Percentiles rank a stretch among this genome's conserved stretches.
These are phyloP conservation scores for Corbicula japonica DNA, from an alignment of 2,888 invertebrate species.

Conservation along the genomic window DNA sequence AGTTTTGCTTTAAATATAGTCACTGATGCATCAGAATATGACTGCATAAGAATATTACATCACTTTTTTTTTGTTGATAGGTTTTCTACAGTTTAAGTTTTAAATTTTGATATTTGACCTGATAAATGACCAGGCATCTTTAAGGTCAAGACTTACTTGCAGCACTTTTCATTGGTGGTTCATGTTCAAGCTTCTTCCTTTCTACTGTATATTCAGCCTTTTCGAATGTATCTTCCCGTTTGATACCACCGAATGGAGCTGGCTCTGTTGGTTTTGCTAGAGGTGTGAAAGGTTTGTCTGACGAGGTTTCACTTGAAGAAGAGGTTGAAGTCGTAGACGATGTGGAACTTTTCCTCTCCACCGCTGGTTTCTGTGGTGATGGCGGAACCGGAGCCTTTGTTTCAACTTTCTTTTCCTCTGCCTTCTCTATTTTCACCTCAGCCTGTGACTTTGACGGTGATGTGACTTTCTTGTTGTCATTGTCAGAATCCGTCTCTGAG, in stretches of 20 bases:
- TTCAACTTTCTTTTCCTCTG: background rate
- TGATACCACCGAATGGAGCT: slow-evolving; percentile 15
- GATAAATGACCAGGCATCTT: too few relatives aligned
- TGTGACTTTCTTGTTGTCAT: slow-evolving; percentile 45
- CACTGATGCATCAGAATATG: too few relatives aligned
- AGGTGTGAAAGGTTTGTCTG: background rate
- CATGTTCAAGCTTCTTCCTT: background rate
- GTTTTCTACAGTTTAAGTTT: too few relatives aligned
- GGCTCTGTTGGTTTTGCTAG: background rate
- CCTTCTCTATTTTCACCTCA: slow-evolving; percentile 8
- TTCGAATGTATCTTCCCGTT: background rate
- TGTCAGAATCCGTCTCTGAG: slow-evolving; percentile 47
- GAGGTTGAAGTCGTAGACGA: background rate
- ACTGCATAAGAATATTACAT: too few relatives aligned
- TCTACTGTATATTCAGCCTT: background rate
- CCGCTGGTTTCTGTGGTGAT: background rate
- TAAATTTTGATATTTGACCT: too few relatives aligned
- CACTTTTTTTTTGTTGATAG: too few relatives aligned
- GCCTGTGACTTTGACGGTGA: slow-evolving; percentile 18
- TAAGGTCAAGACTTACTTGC: too few relatives aligned
- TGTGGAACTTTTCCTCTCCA: slow-evolving; percentile 2
- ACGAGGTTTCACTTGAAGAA: background rate
- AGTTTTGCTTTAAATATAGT: too few relatives aligned
- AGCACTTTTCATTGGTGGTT: background rate
- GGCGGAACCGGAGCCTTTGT: background rate